phyloP scores from a whole-genome alignment of 2,888 invertebrate genomes.

The Diogma glabrata region DNA sequence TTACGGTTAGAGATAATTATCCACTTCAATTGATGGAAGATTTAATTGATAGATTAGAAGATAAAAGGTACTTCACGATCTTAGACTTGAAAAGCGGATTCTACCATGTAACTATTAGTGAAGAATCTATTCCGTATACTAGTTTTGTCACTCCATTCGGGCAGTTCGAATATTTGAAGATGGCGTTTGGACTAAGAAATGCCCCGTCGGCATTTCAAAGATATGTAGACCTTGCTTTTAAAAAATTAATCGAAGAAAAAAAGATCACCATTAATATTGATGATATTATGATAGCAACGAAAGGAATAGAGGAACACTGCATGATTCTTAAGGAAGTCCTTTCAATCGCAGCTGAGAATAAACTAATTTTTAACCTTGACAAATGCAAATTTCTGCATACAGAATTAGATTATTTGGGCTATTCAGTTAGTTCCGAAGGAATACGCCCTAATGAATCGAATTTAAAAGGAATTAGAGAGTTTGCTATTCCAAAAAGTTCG shows the following conservation, averaged over 20 bases:
- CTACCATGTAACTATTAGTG: conserved; percentile 17
- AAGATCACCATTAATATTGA: conserved; percentile 21
- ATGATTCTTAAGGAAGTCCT: conserved; percentile 15
- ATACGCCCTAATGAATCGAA: conserved; percentile 12
- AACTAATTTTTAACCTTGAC: no score
- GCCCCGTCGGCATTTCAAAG: conserved; percentile 21
- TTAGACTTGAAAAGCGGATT: conserved; percentile 21
- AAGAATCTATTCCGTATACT: conserved; percentile 18
- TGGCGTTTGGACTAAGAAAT: conserved; percentile 23
- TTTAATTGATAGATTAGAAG: conserved; percentile 16
- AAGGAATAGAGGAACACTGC: conserved; percentile 17
- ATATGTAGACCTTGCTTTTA: no score
- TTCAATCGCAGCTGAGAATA: no score
- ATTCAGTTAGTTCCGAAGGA: not conserved
- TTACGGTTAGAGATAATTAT: conserved; percentile 16
- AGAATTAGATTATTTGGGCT: no score
- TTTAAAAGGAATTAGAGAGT: conserved; percentile 4
- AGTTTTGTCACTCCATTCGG: conserved; percentile 21
- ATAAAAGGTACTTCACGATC: conserved; percentile 18
- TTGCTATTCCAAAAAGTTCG: no score
- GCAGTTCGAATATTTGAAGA: conserved; percentile 21
- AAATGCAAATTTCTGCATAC: no score
- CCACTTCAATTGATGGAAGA: conserved; percentile 20
- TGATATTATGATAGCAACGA: conserved; percentile 20
- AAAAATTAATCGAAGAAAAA: no score